Evolutionary conservation across 2,888 invertebrate genomes (phyloP).

Genomic region (Syrista parreyssii): DNA sequence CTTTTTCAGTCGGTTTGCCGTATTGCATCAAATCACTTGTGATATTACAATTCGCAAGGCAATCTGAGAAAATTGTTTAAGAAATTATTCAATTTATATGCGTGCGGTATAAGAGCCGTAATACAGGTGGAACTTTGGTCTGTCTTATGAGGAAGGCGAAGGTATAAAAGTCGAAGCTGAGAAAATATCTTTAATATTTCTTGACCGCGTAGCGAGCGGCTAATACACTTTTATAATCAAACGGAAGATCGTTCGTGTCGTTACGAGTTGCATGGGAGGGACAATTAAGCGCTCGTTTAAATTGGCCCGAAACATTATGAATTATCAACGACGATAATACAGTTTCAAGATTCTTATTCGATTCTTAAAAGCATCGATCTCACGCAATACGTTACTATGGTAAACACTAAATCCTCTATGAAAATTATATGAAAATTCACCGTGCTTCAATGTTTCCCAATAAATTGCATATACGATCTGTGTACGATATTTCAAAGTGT

Average conservation of each 20-base stretch:
- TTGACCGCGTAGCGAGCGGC: not conserved
- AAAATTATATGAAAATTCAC: too few species aligned
- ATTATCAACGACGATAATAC: not conserved
- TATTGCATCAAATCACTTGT: not conserved
- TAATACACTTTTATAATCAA: not conserved
- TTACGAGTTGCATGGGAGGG: not conserved
- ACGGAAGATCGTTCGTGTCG: not conserved
- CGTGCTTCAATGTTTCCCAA: too few species aligned
- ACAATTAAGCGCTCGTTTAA: not conserved
- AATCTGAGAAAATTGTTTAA: not conserved
- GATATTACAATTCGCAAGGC: not conserved
- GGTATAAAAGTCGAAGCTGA: not conserved
- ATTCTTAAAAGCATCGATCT: too few species aligned
- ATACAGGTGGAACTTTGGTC: not conserved
- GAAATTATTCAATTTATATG: not conserved
- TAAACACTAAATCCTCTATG: too few species aligned
- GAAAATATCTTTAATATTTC: not conserved
- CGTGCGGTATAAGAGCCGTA: not conserved
- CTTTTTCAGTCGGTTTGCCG: not conserved
- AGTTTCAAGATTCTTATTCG: too few species aligned
- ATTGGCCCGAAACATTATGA: not conserved
- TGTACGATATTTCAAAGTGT: too few species aligned
- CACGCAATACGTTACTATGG: too few species aligned
- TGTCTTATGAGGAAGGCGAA: not conserved
- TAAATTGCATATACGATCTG: too few species aligned